Evolutionary conservation across 2,888 invertebrate genomes (phyloP), one percentile per base, ranked within the genome.

Genomic region (Dysmachus trigonus): DNA sequence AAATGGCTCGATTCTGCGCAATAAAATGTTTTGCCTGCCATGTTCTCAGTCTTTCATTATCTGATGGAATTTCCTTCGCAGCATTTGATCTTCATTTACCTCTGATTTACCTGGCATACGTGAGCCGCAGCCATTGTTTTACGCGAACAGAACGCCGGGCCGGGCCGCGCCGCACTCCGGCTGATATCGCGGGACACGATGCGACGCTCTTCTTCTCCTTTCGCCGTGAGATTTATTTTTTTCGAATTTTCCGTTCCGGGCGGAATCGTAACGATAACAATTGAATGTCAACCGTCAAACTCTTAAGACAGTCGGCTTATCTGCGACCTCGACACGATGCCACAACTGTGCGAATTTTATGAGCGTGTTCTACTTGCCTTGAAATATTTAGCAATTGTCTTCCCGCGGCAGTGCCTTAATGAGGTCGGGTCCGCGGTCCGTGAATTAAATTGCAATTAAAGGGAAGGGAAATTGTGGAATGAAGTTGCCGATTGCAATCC

Each of bases 1-100:
- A 83, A 83, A 72, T 38, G 41, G 41, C 83, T n/a, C 18, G 83
- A 72, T 35, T 71, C 72, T 38, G 71, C 7, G 72, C 72, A 83
- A 83, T 83, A 72, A 83, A 83, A 83, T 51, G 85, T 74, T 74
- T 85, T 33, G 85, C 85, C 85, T 51, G 73, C 51, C 85, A 84
- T 85, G 85, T 85, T 74, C 74, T 41, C 74, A 72, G 51, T 41
- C 31, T 85, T 74, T 85, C 85, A 85, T 85, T 85, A 85, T 85
- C 85, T 85, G 85, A 85, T 85, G 85, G 85, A 85, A 74, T 85
- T 85, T 51, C 47, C 41, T 85, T 73, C 51, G 85, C 85, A 73
- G 30, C 85, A 74, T 85, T 85, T 85, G 85, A 85, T 85, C 85
- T 85, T 85, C 85, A 85, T 85, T 85, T 85, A 85, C 30, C 83